Evolutionary conservation across 1,140 invertebrate genomes (phyloP), one percentile per base, ranked within the genome.

Genomic region (Magallana angulata): DNA sequence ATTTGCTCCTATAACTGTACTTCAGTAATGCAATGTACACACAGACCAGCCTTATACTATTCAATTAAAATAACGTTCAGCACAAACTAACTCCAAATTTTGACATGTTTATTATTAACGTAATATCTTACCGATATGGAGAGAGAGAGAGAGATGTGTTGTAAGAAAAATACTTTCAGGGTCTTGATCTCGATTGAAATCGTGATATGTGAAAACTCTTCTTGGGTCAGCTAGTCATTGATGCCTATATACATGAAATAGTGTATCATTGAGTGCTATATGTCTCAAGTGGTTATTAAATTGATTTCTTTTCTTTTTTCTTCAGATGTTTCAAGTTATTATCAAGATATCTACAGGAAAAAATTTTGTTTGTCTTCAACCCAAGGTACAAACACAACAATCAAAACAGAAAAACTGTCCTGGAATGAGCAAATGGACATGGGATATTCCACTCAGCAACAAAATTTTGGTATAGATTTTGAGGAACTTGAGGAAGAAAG

Each of bases 281-380:
- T 48, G 36, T 48, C 36, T 48, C 36, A 48, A 2, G 3, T 48
- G 36, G 2, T 48, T 48, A 48, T 48, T 48, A 48, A 9, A 30
- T 71, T 71, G 6, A 68, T 68, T 7, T 30, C 30, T 71, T 18
- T 24, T 8, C 7, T 71, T 30, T 71, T 71, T 71, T 11, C 30
- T 71, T 3, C 68, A 71, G 68, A 71, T 71, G 68, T 71, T 7
- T 71, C 68, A 36, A 71, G 18, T 71, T 71, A 71, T 11, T 71
- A 71, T 24, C 24, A 30, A 71, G 11, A 71, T 71, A 71, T 71
- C 36, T 71, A 71, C 36, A 30, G 36, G 36, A 7, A 71, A 71
- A 71, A 71, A 36, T 71, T 71, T 24, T 11, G 18, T 30, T 8
- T 18, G 68, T 8, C 24, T 71, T 71, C 24, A 71, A 71, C 8